These are phyloP conservation scores for Ictidomys tridecemlineatus DNA, from an alignment of 2,113 vertebrate genomes.

Conservation along the genomic window DNA sequence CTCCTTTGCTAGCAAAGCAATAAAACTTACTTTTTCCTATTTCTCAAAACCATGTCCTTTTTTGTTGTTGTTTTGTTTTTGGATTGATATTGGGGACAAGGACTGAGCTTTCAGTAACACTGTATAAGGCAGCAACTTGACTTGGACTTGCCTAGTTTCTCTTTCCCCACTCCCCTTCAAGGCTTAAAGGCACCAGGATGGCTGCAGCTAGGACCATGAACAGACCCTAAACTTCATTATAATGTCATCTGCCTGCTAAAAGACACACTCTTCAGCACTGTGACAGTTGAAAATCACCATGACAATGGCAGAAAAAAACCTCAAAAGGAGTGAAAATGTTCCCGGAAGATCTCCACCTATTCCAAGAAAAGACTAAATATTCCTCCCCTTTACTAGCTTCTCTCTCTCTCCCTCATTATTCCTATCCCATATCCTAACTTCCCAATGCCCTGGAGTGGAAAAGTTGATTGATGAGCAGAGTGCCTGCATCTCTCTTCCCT, in stretches of 20 bases:
- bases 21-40: too few species aligned
- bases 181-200: neutral
- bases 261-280: neutral
- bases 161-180: neutral
- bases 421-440: neutral
- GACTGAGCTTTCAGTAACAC: too few species aligned
- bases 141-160: neutral
- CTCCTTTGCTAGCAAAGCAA: too few species aligned
- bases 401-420: neutral
- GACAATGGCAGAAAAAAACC: neutral
- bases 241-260: neutral
- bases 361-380: neutral
- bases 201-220: too few species aligned
- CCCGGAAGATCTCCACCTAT: neutral
- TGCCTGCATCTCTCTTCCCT: neutral
- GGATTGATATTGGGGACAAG: too few species aligned
- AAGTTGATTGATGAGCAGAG: neutral
- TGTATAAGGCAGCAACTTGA: neutral
- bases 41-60: too few species aligned
- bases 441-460: neutral
- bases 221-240: neutral
- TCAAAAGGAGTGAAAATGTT: neutral
- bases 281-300: neutral
- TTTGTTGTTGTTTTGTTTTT: too few species aligned
- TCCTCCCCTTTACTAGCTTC: neutral